A percentile compares a stretch with the other conserved stretches of the same genome.
Conservation (phyloP, 2,888 invertebrate species). For the Molanna angustata region DNA sequence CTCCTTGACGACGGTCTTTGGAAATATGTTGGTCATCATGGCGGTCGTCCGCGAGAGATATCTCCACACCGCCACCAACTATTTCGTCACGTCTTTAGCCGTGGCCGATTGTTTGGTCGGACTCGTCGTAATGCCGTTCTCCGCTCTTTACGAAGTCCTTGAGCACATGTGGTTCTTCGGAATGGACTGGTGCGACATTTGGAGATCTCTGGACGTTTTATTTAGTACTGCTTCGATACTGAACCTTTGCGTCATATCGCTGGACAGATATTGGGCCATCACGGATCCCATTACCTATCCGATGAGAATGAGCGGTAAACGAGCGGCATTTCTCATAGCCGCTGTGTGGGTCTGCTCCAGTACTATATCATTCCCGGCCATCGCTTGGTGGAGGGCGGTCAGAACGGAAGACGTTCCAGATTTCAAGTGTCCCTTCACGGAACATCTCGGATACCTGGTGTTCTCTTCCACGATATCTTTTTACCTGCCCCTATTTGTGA, state of each 20-base stretch:
- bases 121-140: constrained; percentile 96
- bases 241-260: constrained; percentile 93
- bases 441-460: constrained; percentile 92
- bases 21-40: constrained; percentile 90
- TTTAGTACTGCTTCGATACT: constrained; percentile 97
- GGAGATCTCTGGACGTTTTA: constrained; percentile 95
- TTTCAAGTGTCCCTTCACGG: constrained; percentile 92
- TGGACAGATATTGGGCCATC: constrained; percentile 98
- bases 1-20: constrained; percentile 90
- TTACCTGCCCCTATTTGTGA: constrained; percentile 93
- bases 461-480: constrained; percentile 98
- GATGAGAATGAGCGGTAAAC: constrained; percentile 85
- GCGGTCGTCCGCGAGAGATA: constrained; percentile 92
- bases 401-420: constrained; percentile 76
- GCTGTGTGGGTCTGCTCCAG: constrained; percentile 97
- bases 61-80: constrained; percentile 95
- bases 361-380: constrained; percentile 97
- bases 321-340: constrained; percentile 85
- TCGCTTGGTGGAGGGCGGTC: constrained; percentile 93
- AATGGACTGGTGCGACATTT: constrained; percentile 94
- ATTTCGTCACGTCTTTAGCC: constrained; percentile 94
- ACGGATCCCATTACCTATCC: constrained; percentile 98
- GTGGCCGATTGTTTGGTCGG: constrained; percentile 97
- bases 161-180: constrained; percentile 94
- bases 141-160: constrained; percentile 84